Percentiles rank a stretch among this genome's conserved stretches.
These are phyloP conservation scores for Norana najaformis DNA, from an alignment of 2,888 invertebrate genomes.

Conservation along the genomic window DNA sequence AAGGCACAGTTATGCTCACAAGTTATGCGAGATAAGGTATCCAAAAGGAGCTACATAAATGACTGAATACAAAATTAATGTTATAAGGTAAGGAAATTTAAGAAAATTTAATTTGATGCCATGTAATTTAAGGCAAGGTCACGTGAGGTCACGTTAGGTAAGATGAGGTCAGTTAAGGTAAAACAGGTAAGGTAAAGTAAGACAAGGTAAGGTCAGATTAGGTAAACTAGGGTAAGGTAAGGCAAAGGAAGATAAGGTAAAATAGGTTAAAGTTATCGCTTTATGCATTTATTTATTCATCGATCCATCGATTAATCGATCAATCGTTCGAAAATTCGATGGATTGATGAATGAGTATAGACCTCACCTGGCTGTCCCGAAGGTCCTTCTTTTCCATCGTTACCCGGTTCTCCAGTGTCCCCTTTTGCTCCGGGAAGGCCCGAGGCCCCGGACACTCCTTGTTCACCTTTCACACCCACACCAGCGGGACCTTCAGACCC, in stretches of 20 bases:
- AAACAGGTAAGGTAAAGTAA: background rate
- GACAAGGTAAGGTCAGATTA: background rate
- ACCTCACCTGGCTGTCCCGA: background rate
- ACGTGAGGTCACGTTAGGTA: background rate
- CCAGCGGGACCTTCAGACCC: background rate
- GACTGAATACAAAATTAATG: background rate
- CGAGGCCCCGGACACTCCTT: background rate
- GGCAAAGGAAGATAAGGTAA: too few relatives aligned
- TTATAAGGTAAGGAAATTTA: too few relatives aligned
- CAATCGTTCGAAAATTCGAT: too few relatives aligned
- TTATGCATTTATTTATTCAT: too few relatives aligned
- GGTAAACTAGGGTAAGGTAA: background rate
- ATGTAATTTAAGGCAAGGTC: background rate
- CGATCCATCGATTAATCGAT: background rate
- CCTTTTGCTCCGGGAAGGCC: background rate
- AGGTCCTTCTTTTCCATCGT: conserved; percentile 1
- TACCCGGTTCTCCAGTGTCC: conserved; percentile 7
- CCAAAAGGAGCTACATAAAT: background rate
- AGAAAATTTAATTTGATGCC: too few relatives aligned
- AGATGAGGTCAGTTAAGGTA: background rate
- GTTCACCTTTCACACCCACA: background rate
- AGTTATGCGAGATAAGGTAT: background rate
- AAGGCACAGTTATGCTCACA: background rate
- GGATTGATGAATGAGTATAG: too few relatives aligned
- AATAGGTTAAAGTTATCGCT: too few relatives aligned